These are phyloP conservation scores for Myopa tessellatipennis DNA, from an alignment of 2,888 invertebrate species.

Conservation along the genomic window DNA sequence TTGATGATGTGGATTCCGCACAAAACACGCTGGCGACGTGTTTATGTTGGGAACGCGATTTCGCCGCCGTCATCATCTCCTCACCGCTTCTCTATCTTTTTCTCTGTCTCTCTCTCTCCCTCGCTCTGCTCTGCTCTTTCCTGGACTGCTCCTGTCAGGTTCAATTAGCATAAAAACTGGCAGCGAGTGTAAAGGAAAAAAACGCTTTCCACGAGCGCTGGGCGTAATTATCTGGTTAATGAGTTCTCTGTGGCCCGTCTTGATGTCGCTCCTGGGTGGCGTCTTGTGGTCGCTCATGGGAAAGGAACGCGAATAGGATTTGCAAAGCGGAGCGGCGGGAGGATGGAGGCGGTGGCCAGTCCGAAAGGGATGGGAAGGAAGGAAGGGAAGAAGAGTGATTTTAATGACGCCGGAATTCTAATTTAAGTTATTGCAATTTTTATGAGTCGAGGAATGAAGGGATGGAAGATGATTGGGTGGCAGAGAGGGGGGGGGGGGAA, in stretches of 20 bases:
- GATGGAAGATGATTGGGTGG: no score
- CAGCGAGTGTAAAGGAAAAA: conserved; percentile 19
- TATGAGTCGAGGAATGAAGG: neutral
- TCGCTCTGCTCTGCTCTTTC: neutral
- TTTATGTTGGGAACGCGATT: neutral
- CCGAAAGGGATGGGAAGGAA: neutral
- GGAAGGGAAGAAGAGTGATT: neutral
- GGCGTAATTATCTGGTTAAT: conserved; percentile 35
- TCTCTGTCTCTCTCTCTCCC: neutral
- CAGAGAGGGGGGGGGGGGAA: no score
- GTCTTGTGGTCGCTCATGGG: conserved; percentile 19
- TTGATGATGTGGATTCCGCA: neutral
- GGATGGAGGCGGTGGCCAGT: neutral
- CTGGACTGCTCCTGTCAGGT: conserved; percentile 11
- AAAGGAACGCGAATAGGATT: neutral
- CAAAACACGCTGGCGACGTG: conserved; percentile 9
- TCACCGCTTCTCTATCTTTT: neutral
- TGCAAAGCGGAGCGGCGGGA: neutral
- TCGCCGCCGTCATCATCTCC: neutral
- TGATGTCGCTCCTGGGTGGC: conserved; percentile 31
- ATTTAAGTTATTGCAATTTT: conserved; percentile 20
- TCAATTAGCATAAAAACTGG: conserved; percentile 34
- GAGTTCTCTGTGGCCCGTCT: conserved; percentile 15
- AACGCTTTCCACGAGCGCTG: conserved; percentile 10
- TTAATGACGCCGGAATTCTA: conserved; percentile 26